Evolutionary conservation across 2,797 vertebrate genomes (phyloP).

Genomic region (Falco cherrug): DNA sequence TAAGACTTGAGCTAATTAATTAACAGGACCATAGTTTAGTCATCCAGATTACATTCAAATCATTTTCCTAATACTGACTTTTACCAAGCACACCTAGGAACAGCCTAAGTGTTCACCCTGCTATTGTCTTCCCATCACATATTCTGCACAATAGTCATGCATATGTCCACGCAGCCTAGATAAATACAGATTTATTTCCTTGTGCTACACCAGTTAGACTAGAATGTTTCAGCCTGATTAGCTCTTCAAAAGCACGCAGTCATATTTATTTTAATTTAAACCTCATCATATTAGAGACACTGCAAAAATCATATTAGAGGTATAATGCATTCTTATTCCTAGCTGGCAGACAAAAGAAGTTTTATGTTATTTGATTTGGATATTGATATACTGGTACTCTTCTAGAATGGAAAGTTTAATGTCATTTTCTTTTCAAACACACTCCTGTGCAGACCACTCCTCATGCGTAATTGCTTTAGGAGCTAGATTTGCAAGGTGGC

Average conservation of each 20-base stretch:
- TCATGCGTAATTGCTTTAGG: slow-evolving; percentile 1
- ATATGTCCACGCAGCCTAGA: not conserved
- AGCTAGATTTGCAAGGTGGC: not conserved
- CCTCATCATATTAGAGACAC: slow-evolving; percentile 20
- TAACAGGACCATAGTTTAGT: not conserved
- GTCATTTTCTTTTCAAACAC: slow-evolving; percentile 46
- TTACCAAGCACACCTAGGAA: not conserved
- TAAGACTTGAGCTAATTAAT: not conserved
- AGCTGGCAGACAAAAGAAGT: slow-evolving; percentile 23
- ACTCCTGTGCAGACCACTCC: not conserved
- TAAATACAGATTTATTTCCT: slow-evolving; percentile 3
- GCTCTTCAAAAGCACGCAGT: slow-evolving; percentile 29
- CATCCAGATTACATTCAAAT: not conserved
- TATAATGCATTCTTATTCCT: slow-evolving; percentile 39
- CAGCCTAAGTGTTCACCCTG: not conserved
- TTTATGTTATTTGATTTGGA: slow-evolving; percentile 60
- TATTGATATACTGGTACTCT: slow-evolving; percentile 46
- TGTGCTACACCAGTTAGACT: not conserved
- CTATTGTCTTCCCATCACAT: not conserved
- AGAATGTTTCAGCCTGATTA: slow-evolving; percentile 18
- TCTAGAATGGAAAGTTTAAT: slow-evolving; percentile 35
- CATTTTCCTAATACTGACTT: not conserved
- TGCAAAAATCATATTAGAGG: slow-evolving; percentile 25
- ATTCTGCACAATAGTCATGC: not conserved
- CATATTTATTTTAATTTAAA: slow-evolving; percentile 65